phyloP scores from a whole-genome alignment of 2,888 invertebrate species.

The Meloe dianella region DNA sequence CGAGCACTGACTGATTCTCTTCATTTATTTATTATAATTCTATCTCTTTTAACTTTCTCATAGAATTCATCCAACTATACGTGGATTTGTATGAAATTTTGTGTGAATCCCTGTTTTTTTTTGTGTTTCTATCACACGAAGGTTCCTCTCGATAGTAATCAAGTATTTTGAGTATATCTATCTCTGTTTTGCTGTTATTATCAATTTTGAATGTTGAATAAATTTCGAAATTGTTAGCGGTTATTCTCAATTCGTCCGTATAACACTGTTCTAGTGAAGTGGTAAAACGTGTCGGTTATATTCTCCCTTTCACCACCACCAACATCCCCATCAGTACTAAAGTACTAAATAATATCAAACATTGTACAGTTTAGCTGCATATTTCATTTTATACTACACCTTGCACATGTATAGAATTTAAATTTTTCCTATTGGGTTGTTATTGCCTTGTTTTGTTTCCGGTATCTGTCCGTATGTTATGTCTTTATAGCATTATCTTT shows the following conservation, averaged over 20 bases:
- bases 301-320: conserved; percentile 25
- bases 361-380: conserved; percentile 35
- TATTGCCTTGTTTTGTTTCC: conserved; percentile 19
- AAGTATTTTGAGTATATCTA: neutral
- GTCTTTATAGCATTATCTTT: neutral
- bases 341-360: neutral
- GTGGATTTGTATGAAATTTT: too few relatives aligned
- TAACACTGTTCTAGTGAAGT: conserved; percentile 41
- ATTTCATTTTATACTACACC: conserved; percentile 46
- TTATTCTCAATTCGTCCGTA: conserved; percentile 32
- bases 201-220: neutral
- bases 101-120: too few relatives aligned
- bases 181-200: neutral
- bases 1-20: neutral
- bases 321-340: neutral
- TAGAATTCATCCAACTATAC: neutral
- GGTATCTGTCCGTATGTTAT: neutral
- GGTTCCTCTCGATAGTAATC: neutral
- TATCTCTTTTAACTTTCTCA: neutral
- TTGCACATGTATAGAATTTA: conserved; percentile 45
- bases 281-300: conserved; percentile 49
- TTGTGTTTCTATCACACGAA: neutral
- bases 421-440: conserved; percentile 40
- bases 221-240: neutral
- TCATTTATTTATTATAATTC: neutral